Evolutionary conservation across 2,113 vertebrate genomes (phyloP).

Genomic region (Leucoraja erinaceus): DNA sequence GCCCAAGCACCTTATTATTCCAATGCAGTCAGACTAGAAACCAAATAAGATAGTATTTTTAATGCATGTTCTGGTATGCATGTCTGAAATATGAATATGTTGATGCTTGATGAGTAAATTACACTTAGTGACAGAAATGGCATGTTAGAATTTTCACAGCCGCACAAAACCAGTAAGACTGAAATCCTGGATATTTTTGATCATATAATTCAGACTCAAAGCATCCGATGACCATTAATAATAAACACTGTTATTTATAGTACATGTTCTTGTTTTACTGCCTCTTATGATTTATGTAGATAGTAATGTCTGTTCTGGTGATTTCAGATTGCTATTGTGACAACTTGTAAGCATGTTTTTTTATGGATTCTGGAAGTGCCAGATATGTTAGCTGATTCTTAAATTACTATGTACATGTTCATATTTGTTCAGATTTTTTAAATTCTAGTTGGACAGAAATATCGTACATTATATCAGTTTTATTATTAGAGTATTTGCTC

Average conservation of each 20-base stretch:
- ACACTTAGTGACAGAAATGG: background rate
- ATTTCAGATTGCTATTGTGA: slow-evolving; percentile 43
- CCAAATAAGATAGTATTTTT: background rate
- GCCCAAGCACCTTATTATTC: background rate
- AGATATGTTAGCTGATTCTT: too few species aligned
- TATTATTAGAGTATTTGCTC: slow-evolving; percentile 53
- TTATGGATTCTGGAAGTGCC: too few species aligned
- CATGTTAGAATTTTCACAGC: background rate
- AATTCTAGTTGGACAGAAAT: slow-evolving; percentile 48
- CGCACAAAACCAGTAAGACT: background rate
- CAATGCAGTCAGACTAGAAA: background rate
- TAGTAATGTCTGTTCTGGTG: slow-evolving; percentile 15
- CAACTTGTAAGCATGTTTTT: slow-evolving; percentile 38
- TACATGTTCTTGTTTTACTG: background rate
- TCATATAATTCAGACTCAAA: background rate
- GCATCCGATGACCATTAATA: background rate
- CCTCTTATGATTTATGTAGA: background rate
- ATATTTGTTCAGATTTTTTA: slow-evolving; percentile 50
- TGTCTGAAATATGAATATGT: background rate
- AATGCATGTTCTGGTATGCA: background rate
- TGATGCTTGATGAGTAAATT: background rate
- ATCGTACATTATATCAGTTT: slow-evolving; percentile 53
- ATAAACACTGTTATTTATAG: background rate
- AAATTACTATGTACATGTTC: slow-evolving; percentile 45
- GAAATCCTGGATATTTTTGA: background rate